Percentiles rank a stretch among this genome's conserved stretches.
Evolutionary conservation across 2,797 vertebrate genomes (phyloP).

Genomic region (Dendrocincla tyrannina): DNA sequence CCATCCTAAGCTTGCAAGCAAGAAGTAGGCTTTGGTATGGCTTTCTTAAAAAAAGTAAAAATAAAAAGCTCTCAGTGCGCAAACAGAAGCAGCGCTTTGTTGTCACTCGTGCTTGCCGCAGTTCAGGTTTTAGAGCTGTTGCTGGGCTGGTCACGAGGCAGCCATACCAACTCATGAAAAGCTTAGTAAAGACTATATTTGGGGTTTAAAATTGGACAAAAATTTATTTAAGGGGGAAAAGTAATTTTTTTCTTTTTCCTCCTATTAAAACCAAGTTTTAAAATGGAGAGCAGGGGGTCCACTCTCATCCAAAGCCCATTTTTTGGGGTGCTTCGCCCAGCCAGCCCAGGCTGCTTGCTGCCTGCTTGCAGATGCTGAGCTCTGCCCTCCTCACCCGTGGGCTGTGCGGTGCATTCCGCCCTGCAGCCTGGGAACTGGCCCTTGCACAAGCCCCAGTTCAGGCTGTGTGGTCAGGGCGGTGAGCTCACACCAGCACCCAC

Average conservation of each 20-base stretch:
- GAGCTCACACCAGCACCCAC: accelerated
- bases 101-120: neutral
- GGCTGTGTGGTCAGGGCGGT: accelerated
- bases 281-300: neutral
- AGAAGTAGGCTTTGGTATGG: neutral
- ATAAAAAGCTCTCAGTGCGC: neutral
- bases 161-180: neutral
- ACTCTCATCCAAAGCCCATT: accelerated
- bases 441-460: neutral
- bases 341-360: accelerated
- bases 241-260: neutral
- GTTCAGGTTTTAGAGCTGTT: neutral
- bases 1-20: neutral
- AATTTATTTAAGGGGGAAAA: neutral
- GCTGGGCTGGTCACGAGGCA: neutral
- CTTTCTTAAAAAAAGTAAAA: neutral
- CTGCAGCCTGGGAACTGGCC: neutral
- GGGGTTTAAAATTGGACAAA: neutral
- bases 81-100: neutral
- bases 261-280: neutral
- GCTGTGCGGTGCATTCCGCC: accelerated
- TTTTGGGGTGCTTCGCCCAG: neutral
- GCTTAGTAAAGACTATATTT: neutral
- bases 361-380: neutral
- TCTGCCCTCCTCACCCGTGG: accelerated